These are phyloP conservation scores for Rhogogaster chlorosoma DNA, from an alignment of 2,888 invertebrate genomes.

Conservation along the genomic window DNA sequence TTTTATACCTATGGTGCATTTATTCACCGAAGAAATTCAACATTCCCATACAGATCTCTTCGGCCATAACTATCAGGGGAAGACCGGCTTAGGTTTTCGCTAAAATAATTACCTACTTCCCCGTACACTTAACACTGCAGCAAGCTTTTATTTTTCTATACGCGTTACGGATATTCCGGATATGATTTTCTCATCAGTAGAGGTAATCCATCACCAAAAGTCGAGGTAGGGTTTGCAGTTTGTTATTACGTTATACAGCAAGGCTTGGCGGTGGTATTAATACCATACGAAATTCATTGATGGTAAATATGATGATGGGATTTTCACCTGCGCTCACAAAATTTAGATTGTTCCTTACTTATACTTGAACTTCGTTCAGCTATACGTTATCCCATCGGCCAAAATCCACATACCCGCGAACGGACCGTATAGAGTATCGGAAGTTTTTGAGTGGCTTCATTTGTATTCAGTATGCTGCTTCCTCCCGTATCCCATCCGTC, in stretches of 20 bases:
- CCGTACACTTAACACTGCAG: slow-evolving; percentile 1
- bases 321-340: slow-evolving; percentile 53
- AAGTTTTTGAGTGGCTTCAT: slow-evolving; percentile 60
- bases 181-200: slow-evolving; percentile 42
- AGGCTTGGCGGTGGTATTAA: slow-evolving; percentile 8
- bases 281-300: slow-evolving; percentile 17
- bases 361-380: neutral
- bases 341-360: slow-evolving; percentile 52
- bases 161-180: slow-evolving; percentile 33
- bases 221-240: slow-evolving; percentile 22
- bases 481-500: slow-evolving; percentile 57
- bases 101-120: slow-evolving; percentile 37
- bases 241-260: neutral
- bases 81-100: slow-evolving; percentile 21
- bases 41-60: slow-evolving; percentile 21
- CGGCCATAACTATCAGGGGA: neutral
- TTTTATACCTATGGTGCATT: slow-evolving; percentile 59
- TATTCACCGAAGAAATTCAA: slow-evolving; percentile 45
- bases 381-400: neutral
- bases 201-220: slow-evolving; percentile 34
- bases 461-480: slow-evolving; percentile 63
- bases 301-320: slow-evolving; percentile 44
- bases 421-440: slow-evolving; percentile 52
- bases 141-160: slow-evolving; percentile 13
- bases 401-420: slow-evolving; percentile 44